Percentiles rank a stretch among this genome's conserved stretches.
Conservation (phyloP, 2,113 vertebrate genomes). For the Trogon surrucura region DNA sequence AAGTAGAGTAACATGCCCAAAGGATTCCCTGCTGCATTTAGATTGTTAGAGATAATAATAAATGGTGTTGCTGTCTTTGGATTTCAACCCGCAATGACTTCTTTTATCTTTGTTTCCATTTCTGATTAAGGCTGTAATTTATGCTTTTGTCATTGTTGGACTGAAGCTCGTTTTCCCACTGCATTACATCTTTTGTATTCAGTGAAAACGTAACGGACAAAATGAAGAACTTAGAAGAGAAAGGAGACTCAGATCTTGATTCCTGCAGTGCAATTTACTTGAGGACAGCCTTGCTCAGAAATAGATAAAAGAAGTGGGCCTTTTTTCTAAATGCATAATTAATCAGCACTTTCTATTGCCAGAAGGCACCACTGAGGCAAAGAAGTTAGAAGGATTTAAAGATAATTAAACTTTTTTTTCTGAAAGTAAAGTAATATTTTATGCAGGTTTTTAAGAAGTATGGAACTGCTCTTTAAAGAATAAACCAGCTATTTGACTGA, state of each 20-base stretch:
- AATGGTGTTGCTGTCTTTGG: background rate
- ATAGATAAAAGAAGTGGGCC: background rate
- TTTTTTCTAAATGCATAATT: slow-evolving; percentile 20
- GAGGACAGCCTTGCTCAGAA: background rate
- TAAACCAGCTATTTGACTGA: background rate
- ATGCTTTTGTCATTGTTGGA: background rate
- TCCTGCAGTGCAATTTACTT: background rate
- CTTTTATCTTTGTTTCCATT: background rate
- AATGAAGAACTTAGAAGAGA: background rate
- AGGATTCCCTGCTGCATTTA: background rate
- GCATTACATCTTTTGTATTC: background rate
- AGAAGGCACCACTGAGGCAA: background rate
- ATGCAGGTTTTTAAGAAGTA: background rate
- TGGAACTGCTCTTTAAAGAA: background rate
- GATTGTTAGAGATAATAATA: background rate
- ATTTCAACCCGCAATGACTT: background rate
- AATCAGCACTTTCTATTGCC: background rate
- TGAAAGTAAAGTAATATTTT: background rate
- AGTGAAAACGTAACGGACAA: background rate
- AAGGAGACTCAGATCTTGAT: background rate
- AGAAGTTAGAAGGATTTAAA: background rate
- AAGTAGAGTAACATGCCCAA: background rate
- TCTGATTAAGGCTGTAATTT: background rate
- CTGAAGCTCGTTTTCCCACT: background rate
- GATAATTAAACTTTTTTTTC: background rate